Evolutionary conservation across 2,888 invertebrate species (phyloP), one percentile per base, ranked within the genome.

Genomic region (Aphelenchoides bicaudatus): DNA sequence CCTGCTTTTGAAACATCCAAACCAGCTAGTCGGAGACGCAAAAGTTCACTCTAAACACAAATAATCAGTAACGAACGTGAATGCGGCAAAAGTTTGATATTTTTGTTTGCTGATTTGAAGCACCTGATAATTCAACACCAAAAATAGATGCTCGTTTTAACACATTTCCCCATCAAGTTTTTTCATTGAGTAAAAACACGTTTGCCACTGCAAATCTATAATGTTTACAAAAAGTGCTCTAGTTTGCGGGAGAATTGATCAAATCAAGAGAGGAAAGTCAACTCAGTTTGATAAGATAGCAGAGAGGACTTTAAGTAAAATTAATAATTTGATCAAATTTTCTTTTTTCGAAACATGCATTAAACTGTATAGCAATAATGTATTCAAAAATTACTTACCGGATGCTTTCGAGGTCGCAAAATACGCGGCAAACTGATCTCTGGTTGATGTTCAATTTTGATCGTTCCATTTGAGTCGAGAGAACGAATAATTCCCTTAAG

Each of bases 1-100:
- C 77, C 77, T 3, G 73, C 72, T 47, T 72, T 65, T 5, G 75
- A 78, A 28, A 77, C 63, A 39, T 78, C 73, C 37, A 77, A 59
- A 37, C 74, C 77, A 27, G 77, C 77, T 39, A 77, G 65, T 25
- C 71, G 68, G 3, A 77, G 56, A 31, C 68, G 72, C 48, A 76
- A 61, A 43, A 76, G 67, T 48, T 71, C 71, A 5, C 39, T 43
- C 68, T 71, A 38, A n/a, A 65, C 57, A 47, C 46, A 43, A n/a
- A 27, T 13, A 16, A 16, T 34, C 13, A 13, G 16, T n/a, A n/a
- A 43, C 34, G 34, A 34, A 13, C 34, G 34, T 43, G 10, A 13
- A 13, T 13, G 10, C 19, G 10, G 8, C 46, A 43, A n/a, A 6
- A n/a, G 21, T 16, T 21, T 34, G 34, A 13, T n/a, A 34, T 34